A percentile compares a stretch with the other conserved stretches of the same genome.
These are phyloP conservation scores for Orchestia grillus DNA, from an alignment of 1,140 invertebrate genomes.

Conservation along the genomic window DNA sequence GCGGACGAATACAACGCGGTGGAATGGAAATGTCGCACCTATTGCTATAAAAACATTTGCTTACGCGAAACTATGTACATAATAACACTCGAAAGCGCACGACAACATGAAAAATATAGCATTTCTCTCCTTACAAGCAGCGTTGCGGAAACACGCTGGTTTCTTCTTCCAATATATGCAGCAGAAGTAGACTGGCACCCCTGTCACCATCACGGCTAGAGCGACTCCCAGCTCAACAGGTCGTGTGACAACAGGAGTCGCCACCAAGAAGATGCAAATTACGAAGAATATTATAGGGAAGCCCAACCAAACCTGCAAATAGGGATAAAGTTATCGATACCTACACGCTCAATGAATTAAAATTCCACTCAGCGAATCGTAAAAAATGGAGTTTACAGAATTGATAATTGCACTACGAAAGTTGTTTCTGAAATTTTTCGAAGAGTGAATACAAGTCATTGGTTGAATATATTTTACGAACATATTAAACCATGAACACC, in stretches of 20 bases:
- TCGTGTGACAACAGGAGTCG: background rate
- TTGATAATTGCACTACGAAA: too few relatives aligned
- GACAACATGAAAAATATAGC: background rate
- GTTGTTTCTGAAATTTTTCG: too few relatives aligned
- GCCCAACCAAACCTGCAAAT: slow-evolving; percentile 45
- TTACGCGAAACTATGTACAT: background rate
- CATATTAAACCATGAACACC: background rate
- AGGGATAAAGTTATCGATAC: background rate
- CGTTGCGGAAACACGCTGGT: background rate
- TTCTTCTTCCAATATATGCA: slow-evolving; percentile 53
- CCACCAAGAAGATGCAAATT: slow-evolving; percentile 52
- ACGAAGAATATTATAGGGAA: slow-evolving; percentile 57
- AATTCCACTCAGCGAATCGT: background rate
- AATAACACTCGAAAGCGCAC: background rate
- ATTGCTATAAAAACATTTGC: background rate
- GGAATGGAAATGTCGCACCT: too few relatives aligned
- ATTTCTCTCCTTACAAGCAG: background rate
- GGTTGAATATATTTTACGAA: background rate
- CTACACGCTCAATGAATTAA: background rate
- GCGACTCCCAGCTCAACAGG: slow-evolving; percentile 57
- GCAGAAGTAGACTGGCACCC: slow-evolving; percentile 54
- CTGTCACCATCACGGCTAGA: slow-evolving; percentile 25
- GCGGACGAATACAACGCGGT: background rate
- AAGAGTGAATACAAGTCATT: background rate
- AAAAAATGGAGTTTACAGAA: background rate